phyloP scores from a whole-genome alignment of 2,888 invertebrate species.

The Heliothis peltigera region DNA sequence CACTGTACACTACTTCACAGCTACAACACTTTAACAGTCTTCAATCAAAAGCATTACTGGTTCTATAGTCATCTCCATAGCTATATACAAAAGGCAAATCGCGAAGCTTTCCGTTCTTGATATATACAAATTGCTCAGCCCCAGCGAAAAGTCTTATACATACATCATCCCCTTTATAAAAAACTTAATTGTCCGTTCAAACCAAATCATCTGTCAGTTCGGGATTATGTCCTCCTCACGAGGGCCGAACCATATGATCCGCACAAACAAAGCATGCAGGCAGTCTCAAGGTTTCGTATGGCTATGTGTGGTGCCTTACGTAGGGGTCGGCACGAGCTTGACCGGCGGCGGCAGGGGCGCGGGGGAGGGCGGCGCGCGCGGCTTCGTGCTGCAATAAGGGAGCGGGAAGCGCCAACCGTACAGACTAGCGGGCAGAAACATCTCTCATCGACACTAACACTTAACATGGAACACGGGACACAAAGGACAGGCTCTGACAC shows the following conservation, averaged over 20 bases:
- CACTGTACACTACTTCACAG: slow-evolving; percentile 63
- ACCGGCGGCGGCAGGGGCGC: slow-evolving; percentile 94
- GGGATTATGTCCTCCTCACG: slow-evolving; percentile 65
- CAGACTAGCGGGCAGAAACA: slow-evolving; percentile 93
- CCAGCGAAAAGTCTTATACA: slow-evolving; percentile 70
- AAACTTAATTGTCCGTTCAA: slow-evolving; percentile 49
- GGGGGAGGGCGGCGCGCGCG: slow-evolving; percentile 94
- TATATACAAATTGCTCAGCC: slow-evolving; percentile 80
- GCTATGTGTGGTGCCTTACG: slow-evolving; percentile 88
- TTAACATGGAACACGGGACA: slow-evolving; percentile 67
- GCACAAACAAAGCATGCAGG: slow-evolving; percentile 88
- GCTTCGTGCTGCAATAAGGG: slow-evolving; percentile 98
- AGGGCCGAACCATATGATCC: slow-evolving; percentile 77
- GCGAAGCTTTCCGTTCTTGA: slow-evolving; percentile 71
- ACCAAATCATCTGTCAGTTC: slow-evolving; percentile 52
- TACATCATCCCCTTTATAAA: slow-evolving; percentile 55
- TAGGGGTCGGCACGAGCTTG: slow-evolving; percentile 93
- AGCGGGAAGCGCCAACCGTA: slow-evolving; percentile 99
- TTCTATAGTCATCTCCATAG: slow-evolving; percentile 60
- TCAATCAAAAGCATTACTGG: slow-evolving; percentile 59
- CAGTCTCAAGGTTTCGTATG: slow-evolving; percentile 73
- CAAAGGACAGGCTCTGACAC: slow-evolving; percentile 59
- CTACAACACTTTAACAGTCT: slow-evolving; percentile 59
- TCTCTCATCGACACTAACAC: slow-evolving; percentile 89
- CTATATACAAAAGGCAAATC: slow-evolving; percentile 72